phyloP scores from a whole-genome alignment of 2,113 vertebrate genomes.

The Procapra przewalskii region DNA sequence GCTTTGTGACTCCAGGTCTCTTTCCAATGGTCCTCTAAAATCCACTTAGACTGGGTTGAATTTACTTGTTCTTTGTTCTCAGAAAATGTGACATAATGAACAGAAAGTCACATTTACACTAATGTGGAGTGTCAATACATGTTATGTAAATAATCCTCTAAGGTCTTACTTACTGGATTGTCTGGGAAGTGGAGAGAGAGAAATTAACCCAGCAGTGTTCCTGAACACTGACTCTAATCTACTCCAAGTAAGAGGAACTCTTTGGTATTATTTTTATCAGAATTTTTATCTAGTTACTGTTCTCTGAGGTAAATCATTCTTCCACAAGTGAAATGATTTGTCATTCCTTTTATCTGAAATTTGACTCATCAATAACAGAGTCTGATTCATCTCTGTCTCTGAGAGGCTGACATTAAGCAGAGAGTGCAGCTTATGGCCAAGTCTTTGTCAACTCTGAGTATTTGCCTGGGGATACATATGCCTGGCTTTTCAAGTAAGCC shows the following conservation, averaged over 20 bases:
- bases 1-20: not conserved
- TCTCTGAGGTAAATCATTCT: not conserved
- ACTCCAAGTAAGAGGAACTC: not conserved
- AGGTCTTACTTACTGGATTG: not conserved
- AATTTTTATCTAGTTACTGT: not conserved
- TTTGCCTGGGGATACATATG: not conserved
- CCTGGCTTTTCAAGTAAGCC: not conserved
- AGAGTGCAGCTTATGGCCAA: not conserved
- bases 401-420: not conserved
- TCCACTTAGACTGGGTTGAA: not conserved
- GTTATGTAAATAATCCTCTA: constrained; percentile 13
- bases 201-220: not conserved
- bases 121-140: not conserved
- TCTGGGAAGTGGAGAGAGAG: not conserved
- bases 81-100: not conserved
- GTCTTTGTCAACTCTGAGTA: not conserved
- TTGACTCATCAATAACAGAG: not conserved
- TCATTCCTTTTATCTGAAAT: not conserved
- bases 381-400: not conserved
- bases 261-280: not conserved
- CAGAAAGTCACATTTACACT: not conserved
- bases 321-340: not conserved
- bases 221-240: not conserved
- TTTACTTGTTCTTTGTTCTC: constrained; percentile 16
- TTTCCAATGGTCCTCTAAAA: not conserved